Evolutionary conservation across 2,113 vertebrate species (phyloP), one percentile per base, ranked within the genome.

Genomic region (Cottus gobio): DNA sequence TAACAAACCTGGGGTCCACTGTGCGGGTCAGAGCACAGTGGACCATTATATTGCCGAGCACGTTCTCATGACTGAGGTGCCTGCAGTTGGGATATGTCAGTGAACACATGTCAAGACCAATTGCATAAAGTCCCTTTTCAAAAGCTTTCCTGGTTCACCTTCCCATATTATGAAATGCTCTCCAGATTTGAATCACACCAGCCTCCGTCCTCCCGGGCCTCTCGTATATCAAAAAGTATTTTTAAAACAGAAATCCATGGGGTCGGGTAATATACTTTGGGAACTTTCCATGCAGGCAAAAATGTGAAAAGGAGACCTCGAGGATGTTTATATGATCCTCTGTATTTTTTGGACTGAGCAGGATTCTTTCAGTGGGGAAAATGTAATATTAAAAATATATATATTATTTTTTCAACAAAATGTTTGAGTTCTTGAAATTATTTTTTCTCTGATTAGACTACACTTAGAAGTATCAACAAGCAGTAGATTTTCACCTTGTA

Each of bases 151-250:
- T 67, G 72, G 34, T 88, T 91, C 89, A 87, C 89, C 86, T 89
- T 86, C 84, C 85, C 67, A 76, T 87, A 91, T 90, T 90, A 79
- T 79, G 52, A 93, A 90, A 90, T 66, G 66, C 75, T 82, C 78
- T 85, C 84, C 91, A 88, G 73, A 87, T 89, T 86, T 72, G 34
- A 84, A 50, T 71, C 67, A 31, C 75, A 34, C 22, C 30, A 22
- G 85, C 85, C 90, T 87, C 84, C 72, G 10, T 58, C 57, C 57
- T 58, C 82, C 82, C 75, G 34, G 79, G 88, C 77, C 76, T 90
- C 93, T 93, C 89, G n/a, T 75, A 82, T 94, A 91, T 95, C 90
- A 91, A 90, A 92, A 89, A 80, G 65, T 85, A 78, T 85, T 91
- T 89, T 90, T 86, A 70, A 84, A 93, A 92, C 80, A 77, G 72